Percentiles rank a stretch among this genome's conserved stretches.
phyloP scores from a whole-genome alignment of 1,140 invertebrate genomes.

The Drosophila tropicalis region DNA sequence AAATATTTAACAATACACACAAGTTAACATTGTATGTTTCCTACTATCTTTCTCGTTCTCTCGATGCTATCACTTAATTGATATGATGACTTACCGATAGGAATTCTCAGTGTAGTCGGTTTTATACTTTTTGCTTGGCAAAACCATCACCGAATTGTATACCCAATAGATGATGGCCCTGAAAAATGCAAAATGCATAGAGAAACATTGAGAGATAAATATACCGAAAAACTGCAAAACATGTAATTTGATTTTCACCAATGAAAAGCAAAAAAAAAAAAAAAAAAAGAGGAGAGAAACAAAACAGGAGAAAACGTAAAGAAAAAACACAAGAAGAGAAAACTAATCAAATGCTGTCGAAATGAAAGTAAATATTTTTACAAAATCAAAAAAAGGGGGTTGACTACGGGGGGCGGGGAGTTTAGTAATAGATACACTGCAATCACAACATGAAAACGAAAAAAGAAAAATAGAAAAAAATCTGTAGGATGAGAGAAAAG shows the following conservation, averaged over 20 bases:
- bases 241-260: constrained; percentile 33
- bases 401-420: neutral
- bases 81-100: constrained; percentile 85
- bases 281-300: neutral
- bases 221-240: constrained; percentile 43
- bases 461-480: constrained; percentile 11
- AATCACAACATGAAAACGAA: constrained; percentile 15
- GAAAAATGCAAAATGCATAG: constrained; percentile 20
- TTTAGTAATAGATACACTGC: neutral
- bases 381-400: constrained; percentile 45
- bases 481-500: neutral
- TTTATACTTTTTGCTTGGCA: constrained; percentile 92
- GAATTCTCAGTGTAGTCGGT: constrained; percentile 91
- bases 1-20: constrained; percentile 66
- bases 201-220: constrained; percentile 31
- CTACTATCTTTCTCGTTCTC: constrained; percentile 11
- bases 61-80: neutral
- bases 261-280: constrained; percentile 45
- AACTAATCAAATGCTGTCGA: constrained; percentile 51
- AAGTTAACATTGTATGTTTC: constrained; percentile 24
- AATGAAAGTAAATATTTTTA: constrained; percentile 63
- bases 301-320: neutral
- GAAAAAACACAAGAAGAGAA: constrained; percentile 13
- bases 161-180: constrained; percentile 96
- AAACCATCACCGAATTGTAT: constrained; percentile 92